Evolutionary conservation across 2,888 invertebrate species (phyloP).

Genomic region (Perdita meconis): DNA sequence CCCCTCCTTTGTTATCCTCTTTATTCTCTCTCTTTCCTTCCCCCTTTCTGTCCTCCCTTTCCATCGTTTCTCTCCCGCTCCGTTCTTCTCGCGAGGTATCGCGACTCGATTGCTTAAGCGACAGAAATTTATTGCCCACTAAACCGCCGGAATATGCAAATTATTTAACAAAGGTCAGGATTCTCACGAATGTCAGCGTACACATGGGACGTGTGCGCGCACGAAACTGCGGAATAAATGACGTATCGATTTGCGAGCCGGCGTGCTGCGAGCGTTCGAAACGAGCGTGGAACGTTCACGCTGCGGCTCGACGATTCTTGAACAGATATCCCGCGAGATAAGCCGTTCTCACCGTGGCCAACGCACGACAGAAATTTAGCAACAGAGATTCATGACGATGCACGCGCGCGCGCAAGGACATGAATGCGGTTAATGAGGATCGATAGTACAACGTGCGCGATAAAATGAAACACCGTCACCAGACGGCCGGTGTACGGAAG

Average conservation of each 20-base stretch:
- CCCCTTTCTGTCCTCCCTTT: not conserved
- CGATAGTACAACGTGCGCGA: too few species aligned
- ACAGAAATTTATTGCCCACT: constrained; percentile 81
- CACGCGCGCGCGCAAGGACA: too few species aligned
- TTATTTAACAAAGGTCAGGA: constrained; percentile 81
- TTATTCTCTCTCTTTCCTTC: too few species aligned
- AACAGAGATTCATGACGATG: not conserved
- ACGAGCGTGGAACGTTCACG: constrained; percentile 15
- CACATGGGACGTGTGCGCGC: constrained; percentile 22
- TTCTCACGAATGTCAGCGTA: constrained; percentile 73
- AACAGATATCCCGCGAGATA: constrained; percentile 1
- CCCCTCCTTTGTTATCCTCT: constrained; percentile 12
- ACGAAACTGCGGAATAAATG: constrained; percentile 45
- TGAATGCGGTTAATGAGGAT: too few species aligned
- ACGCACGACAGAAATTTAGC: not conserved
- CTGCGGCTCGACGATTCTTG: constrained; percentile 1
- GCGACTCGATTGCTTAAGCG: constrained; percentile 79
- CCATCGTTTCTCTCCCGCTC: constrained; percentile 6
- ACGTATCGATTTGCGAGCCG: constrained; percentile 51
- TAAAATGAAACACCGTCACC: too few species aligned
- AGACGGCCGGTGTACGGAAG: too few species aligned
- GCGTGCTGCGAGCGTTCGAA: constrained; percentile 25
- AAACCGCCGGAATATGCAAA: constrained; percentile 81
- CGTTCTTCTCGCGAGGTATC: constrained; percentile 57
- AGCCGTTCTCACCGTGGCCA: not conserved